Evolutionary conservation across 2,113 vertebrate species (phyloP).

Genomic region (Pteronura brasiliensis): DNA sequence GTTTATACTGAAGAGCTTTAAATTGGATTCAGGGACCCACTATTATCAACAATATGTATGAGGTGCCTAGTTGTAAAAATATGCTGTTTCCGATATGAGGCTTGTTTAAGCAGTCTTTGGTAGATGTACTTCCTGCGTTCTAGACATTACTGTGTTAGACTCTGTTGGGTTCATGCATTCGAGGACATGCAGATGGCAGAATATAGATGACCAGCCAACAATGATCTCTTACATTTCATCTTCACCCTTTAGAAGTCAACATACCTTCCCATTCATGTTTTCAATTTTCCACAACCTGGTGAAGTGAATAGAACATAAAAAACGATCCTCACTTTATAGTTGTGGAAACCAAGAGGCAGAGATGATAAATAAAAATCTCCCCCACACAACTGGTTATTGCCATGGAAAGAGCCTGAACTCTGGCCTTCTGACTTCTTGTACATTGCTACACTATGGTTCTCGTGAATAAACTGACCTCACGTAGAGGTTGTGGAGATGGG

Average conservation of each 20-base stretch:
- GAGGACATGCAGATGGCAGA: neutral
- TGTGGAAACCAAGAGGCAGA: slow-evolving; percentile 2
- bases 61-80: neutral
- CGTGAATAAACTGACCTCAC: neutral
- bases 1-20: neutral
- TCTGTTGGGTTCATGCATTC: neutral
- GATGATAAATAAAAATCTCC: neutral
- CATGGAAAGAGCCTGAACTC: neutral
- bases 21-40: neutral
- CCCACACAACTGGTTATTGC: neutral
- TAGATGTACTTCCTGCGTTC: neutral
- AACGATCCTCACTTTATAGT: neutral
- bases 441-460: neutral
- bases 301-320: slow-evolving; percentile 22
- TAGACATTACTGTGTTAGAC: neutral
- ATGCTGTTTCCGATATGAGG: neutral
- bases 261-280: neutral
- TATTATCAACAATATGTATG: neutral
- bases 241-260: neutral
- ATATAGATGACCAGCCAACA: neutral
- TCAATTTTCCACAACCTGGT: neutral
- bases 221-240: neutral
- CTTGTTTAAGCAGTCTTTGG: fast-evolving
- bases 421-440: neutral
- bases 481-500: neutral